phyloP scores from a whole-genome alignment of 92 coral and sea anemone genomes.

The Galaxea fascicularis region DNA sequence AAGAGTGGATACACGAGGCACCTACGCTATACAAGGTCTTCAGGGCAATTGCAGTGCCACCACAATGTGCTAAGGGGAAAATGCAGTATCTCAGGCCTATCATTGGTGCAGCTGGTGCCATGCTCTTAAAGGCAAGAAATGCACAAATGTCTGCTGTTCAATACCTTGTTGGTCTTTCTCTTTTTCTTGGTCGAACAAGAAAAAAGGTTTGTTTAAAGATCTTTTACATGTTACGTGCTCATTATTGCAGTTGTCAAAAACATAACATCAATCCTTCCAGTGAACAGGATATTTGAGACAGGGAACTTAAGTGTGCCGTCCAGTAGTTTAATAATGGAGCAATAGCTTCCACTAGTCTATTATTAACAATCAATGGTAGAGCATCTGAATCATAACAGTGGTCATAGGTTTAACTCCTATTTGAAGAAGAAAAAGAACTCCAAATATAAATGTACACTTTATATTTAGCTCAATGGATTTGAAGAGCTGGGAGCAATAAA shows the following conservation, averaged over 20 bases:
- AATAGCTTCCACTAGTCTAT: constrained; percentile 8
- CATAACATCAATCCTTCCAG: not conserved
- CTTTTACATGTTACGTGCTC: constrained; percentile 16
- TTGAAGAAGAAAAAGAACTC: not conserved
- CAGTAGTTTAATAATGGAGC: not conserved
- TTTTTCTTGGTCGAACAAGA: constrained; percentile 45
- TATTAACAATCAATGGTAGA: not conserved
- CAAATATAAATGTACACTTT: too few relatives aligned
- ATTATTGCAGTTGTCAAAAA: constrained; percentile 8
- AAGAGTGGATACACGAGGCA: constrained; percentile 37
- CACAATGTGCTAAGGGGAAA: constrained; percentile 25
- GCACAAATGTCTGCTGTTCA: constrained; percentile 53
- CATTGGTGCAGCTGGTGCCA: constrained; percentile 43
- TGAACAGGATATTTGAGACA: constrained; percentile 12
- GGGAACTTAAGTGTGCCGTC: not conserved
- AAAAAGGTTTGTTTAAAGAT: constrained; percentile 46
- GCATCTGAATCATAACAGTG: not conserved
- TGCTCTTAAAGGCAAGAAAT: constrained; percentile 54
- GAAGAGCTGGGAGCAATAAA: too few relatives aligned
- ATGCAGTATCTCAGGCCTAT: constrained; percentile 31
- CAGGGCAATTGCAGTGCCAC: constrained; percentile 41
- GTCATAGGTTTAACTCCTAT: not conserved
- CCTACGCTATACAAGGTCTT: constrained; percentile 38
- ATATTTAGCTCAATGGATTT: too few relatives aligned
- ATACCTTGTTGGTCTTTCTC: constrained; percentile 48